Base-by-base conservation (phyloP, 2,888 invertebrate genomes). In the Leucophenga montana region DNA sequence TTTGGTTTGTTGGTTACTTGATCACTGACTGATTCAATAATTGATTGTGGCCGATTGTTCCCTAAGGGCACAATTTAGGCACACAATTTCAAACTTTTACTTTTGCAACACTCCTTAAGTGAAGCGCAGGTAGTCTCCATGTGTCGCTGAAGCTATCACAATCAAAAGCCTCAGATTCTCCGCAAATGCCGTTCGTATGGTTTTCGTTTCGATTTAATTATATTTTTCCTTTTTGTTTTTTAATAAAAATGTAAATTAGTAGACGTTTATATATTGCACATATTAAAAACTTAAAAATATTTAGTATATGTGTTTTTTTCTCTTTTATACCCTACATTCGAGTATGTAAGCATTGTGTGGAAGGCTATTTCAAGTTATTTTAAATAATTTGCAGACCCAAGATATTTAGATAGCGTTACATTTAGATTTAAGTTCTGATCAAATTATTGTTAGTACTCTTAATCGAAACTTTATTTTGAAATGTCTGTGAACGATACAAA, bases 1-100 rank as follows among this genome's bases (percentile, higher is more conserved):
- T n/a, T 27, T 48, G 8, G 61, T 62, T 62, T 13, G 46, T 46
- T 46, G 46, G 50, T n/a, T 50, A 16, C 50, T 73, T 82, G 82
- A 78, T 78, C 83, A 75, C 73, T 81, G 84, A 75, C 71, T 77
- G 83, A 81, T 84, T 84, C 73, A 72, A 80, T 84, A 83, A 81
- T 81, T 83, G 81, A 81, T 81, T 78, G 80, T 67, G 39, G 59
- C 61, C 48, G 61, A 59, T 74, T 44, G 62, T 66, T 56, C 69
- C 79, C 75, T 16, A 53, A 74, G 83, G 81, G 81, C 74, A 64
- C 73, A 84, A 81, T 84, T 82, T 77, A 82, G 77, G 73, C 62
- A n/a, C 72, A 64, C 75, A 68, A 68, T 68, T 71, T 22, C 68
- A 71, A 75, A 77, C 81, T 81, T 82, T 84, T 82, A 82, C 79